Percentiles rank a stretch among this genome's conserved stretches.
These are phyloP conservation scores for Caenorhabditis angaria DNA, from an alignment of 2,888 invertebrate genomes.

Conservation along the genomic window DNA sequence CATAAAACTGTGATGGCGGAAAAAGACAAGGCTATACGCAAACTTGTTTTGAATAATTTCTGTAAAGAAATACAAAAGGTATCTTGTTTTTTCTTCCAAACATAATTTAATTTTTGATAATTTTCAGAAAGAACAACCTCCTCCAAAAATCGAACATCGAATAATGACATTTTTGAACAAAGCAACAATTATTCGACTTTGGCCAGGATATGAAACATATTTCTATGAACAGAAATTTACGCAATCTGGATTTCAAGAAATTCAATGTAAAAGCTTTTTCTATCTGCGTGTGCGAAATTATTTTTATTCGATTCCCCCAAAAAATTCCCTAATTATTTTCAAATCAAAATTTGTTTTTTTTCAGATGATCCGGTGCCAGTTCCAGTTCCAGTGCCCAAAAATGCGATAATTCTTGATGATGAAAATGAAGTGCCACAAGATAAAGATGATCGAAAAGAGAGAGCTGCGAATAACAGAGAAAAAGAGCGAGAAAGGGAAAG, in stretches of 20 bases:
- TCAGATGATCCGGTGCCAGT: conserved; percentile 8
- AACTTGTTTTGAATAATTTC: conserved; percentile 19
- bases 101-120: conserved; percentile 1
- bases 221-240: conserved; percentile 11
- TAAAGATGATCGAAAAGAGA: background rate
- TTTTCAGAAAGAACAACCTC: conserved; percentile 7
- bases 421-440: conserved; percentile 8
- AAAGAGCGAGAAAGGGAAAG: background rate
- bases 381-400: conserved; percentile 13
- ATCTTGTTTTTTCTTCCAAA: background rate
- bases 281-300: background rate
- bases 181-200: conserved; percentile 29
- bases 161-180: conserved; percentile 25
- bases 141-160: conserved; percentile 6
- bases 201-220: conserved; percentile 34
- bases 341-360: background rate
- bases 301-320: too few species aligned
- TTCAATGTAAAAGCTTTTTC: background rate
- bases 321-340: background rate
- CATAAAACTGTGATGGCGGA: conserved; percentile 12
- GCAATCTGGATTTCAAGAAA: conserved; percentile 16
- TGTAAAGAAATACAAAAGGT: conserved; percentile 20
- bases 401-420: background rate
- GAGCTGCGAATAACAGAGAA: background rate
- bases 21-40: conserved; percentile 4